Conservation (phyloP, 2,113 vertebrate genomes). For the Petrocephalus microphthalmus region DNA sequence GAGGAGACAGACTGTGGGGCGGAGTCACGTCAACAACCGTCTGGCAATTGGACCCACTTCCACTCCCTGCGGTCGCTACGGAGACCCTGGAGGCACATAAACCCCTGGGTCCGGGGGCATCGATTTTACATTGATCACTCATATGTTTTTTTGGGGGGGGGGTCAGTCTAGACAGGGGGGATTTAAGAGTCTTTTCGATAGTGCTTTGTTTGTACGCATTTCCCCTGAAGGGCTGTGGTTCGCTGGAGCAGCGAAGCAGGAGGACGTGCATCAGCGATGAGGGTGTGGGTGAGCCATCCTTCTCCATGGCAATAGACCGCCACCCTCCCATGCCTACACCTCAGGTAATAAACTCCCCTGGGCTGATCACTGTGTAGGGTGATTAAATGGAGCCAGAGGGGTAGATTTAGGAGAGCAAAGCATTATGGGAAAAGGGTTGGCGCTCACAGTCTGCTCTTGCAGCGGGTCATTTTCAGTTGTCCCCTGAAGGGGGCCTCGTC, state of each 20-base stretch:
- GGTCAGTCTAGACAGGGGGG: no score
- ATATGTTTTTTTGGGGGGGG: no score
- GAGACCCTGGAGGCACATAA: no score
- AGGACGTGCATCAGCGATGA: neutral
- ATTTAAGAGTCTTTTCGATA: no score
- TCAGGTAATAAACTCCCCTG: neutral
- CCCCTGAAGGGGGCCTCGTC: neutral
- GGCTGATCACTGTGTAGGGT: neutral
- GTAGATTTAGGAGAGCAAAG: neutral
- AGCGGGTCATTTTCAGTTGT: neutral
- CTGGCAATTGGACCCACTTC: neutral
- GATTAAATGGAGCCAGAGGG: neutral
- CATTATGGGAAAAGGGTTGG: neutral
- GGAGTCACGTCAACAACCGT: neutral
- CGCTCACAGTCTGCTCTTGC: neutral
- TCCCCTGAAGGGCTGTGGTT: no score
- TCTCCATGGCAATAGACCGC: no score
- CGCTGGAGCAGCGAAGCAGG: neutral
- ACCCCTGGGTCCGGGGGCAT: no score
- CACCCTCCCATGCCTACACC: no score
- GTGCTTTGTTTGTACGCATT: no score
- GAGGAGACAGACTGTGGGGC: neutral
- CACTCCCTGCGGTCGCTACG: neutral
- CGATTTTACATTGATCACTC: no score
- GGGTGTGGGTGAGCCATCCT: no score